These are phyloP conservation scores for Phyllotis vaccarum DNA, from an alignment of 2,797 vertebrate genomes.

Conservation along the genomic window DNA sequence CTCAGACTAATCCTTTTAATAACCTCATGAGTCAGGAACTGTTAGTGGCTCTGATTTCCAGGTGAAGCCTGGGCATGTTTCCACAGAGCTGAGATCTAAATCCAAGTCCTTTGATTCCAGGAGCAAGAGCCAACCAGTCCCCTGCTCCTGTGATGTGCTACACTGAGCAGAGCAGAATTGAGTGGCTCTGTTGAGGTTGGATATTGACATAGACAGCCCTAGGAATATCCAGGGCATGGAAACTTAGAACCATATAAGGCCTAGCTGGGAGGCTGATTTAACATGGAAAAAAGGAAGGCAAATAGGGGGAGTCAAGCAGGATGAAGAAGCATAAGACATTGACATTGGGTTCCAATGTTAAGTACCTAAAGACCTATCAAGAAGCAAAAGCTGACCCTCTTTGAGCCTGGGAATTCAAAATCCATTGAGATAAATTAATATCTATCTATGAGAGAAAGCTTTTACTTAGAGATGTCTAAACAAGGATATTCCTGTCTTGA, in stretches of 20 bases:
- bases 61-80: background rate
- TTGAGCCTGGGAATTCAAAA: background rate
- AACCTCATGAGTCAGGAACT: background rate
- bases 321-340: background rate
- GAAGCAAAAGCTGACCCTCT: background rate
- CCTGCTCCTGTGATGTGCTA: background rate
- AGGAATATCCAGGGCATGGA: background rate
- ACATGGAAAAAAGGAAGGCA: background rate
- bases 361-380: background rate
- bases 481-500: background rate
- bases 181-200: rapidly evolving
- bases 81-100: background rate
- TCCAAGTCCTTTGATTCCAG: background rate
- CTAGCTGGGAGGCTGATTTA: background rate
- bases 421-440: background rate
- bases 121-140: background rate
- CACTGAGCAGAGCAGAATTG: background rate
- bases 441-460: background rate
- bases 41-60: background rate
- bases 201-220: background rate
- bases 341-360: background rate
- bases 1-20: background rate
- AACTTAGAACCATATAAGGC: background rate
- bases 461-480: background rate
- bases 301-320: background rate